These are phyloP conservation scores for Bombus impatiens DNA, from an alignment of 1,140 invertebrate genomes.

Conservation along the genomic window DNA sequence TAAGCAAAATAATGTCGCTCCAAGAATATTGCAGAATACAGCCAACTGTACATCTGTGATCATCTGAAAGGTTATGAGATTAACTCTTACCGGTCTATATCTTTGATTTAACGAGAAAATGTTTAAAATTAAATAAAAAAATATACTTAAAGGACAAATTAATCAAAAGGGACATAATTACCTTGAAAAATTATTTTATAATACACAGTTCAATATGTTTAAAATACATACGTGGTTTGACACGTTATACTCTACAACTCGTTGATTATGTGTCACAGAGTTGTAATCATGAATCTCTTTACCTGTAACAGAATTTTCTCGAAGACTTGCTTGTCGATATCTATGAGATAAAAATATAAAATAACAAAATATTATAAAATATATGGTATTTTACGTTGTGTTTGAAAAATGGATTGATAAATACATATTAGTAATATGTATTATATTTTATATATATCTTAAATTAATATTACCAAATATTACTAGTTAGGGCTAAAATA, in stretches of 20 bases:
- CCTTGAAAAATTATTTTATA: conserved; percentile 22
- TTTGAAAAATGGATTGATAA: neutral
- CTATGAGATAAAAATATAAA: neutral
- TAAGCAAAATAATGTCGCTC: conserved; percentile 95
- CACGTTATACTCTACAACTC: conserved; percentile 15
- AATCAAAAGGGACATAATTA: neutral
- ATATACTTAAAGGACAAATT: neutral
- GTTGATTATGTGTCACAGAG: neutral
- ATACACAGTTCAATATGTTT: neutral
- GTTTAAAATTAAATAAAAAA: neutral
- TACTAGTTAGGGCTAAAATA: neutral
- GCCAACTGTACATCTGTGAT: conserved; percentile 98
- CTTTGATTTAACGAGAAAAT: neutral
- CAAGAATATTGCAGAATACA: conserved; percentile 97
- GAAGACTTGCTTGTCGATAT: neutral
- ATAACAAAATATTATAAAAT: neutral
- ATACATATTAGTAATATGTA: neutral
- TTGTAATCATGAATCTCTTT: neutral
- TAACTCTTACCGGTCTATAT: neutral
- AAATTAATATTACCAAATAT: neutral
- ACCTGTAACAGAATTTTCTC: neutral
- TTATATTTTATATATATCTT: neutral
- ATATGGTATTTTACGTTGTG: neutral
- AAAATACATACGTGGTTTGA: conserved; percentile 26
- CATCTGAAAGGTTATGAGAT: conserved; percentile 86